These are phyloP conservation scores for Seriola rivoliana DNA, from an alignment of 2,113 vertebrate genomes.

Conservation along the genomic window DNA sequence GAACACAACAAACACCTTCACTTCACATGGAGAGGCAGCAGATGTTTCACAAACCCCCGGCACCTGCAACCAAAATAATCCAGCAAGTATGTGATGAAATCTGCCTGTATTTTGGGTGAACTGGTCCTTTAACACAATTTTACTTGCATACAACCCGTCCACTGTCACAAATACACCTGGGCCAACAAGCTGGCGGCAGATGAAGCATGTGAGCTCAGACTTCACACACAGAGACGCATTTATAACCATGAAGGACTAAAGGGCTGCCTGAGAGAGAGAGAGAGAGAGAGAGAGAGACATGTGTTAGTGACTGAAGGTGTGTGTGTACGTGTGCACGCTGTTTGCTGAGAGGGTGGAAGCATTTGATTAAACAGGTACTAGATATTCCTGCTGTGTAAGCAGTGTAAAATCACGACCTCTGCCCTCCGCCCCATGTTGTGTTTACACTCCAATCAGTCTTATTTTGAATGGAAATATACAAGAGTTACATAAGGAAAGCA, in stretches of 20 bases:
- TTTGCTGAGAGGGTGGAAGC: slow-evolving; percentile 66
- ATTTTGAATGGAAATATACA: slow-evolving; percentile 55
- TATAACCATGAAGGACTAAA: slow-evolving; percentile 16
- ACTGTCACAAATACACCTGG: slow-evolving; percentile 37
- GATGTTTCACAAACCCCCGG: too few species aligned
- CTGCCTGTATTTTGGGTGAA: background rate
- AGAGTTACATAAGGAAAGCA: background rate
- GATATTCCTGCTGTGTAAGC: slow-evolving; percentile 16
- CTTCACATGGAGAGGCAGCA: too few species aligned
- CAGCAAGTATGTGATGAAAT: too few species aligned
- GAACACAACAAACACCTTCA: too few species aligned
- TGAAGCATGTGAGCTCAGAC: background rate
- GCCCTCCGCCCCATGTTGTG: slow-evolving; percentile 15
- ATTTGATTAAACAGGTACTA: slow-evolving; percentile 48
- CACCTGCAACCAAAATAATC: too few species aligned
- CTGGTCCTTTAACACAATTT: background rate
- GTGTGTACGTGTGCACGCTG: slow-evolving; percentile 26
- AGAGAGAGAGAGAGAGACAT: slow-evolving; percentile 1
- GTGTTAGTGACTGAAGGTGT: slow-evolving; percentile 38
- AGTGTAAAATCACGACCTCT: slow-evolving; percentile 16
- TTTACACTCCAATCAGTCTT: slow-evolving; percentile 22
- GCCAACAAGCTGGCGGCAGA: slow-evolving; percentile 22
- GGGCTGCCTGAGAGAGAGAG: background rate
- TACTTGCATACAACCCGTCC: slow-evolving; percentile 1
- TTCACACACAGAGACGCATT: slow-evolving; percentile 31